Percentiles rank a stretch among this genome's conserved stretches.
Conservation (phyloP, 2,888 invertebrate species). For the Metacarcinus magister region DNA sequence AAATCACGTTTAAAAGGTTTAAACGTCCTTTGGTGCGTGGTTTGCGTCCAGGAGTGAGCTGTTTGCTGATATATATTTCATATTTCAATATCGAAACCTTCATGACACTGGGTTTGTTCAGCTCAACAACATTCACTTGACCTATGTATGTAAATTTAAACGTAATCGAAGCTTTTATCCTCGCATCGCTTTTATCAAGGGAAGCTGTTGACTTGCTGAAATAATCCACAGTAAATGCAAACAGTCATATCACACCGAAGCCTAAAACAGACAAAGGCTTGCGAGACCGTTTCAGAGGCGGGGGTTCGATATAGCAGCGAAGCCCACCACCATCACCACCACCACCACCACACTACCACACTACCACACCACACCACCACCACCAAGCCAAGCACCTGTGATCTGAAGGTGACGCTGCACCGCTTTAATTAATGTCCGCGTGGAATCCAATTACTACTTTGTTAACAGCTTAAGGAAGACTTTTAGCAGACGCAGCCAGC, state of each 20-base stretch:
- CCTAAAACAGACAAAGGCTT: not conserved
- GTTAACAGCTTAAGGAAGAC: constrained; percentile 42
- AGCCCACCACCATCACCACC: not conserved
- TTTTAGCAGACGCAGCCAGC: constrained; percentile 42
- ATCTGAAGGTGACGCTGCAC: constrained; percentile 29
- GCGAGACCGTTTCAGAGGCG: not conserved
- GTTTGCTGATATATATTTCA: constrained; percentile 30
- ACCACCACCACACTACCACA: not conserved
- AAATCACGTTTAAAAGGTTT: not conserved
- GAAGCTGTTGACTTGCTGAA: not conserved
- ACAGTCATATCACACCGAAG: not conserved
- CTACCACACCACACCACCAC: no score
- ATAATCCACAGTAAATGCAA: not conserved
- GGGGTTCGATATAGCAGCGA: not conserved
- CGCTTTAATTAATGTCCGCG: not conserved
- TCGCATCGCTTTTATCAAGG: not conserved
- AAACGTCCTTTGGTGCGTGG: not conserved
- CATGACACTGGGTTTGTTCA: not conserved
- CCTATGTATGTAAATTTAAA: constrained; percentile 14
- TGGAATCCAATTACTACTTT: constrained; percentile 43
- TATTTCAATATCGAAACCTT: not conserved
- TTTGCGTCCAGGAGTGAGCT: not conserved
- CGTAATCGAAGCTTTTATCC: constrained; percentile 14
- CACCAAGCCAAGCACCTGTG: not conserved
- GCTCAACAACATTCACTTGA: constrained; percentile 27